phyloP scores from a whole-genome alignment of 1,140 invertebrate species.

The Aradophagus sp. region DNA sequence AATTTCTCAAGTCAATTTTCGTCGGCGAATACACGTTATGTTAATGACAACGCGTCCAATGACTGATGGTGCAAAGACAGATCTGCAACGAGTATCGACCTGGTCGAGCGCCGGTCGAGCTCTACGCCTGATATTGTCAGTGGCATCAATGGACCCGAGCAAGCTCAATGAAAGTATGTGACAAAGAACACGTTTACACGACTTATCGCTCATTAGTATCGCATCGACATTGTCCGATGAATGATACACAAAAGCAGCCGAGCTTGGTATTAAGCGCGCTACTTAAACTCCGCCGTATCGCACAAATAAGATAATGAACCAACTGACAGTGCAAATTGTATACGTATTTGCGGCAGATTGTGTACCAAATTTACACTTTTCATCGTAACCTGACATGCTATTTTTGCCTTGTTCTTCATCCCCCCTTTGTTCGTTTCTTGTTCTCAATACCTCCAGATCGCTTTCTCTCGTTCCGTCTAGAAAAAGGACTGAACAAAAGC shows the following conservation, averaged over 20 bases:
- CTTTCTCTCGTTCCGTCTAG: constrained; percentile 21
- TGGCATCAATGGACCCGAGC: constrained; percentile 30
- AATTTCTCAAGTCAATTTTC: constrained; percentile 28
- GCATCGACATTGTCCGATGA: constrained; percentile 45
- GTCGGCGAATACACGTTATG: constrained; percentile 23
- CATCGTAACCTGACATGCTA: too few species aligned
- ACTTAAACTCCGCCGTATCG: constrained; percentile 1
- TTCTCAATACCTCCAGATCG: constrained; percentile 3
- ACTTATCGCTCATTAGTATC: constrained; percentile 58
- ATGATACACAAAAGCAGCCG: constrained; percentile 35
- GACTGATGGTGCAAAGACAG: constrained; percentile 36
- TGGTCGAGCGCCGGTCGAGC: constrained; percentile 4
- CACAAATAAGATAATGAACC: constrained; percentile 6
- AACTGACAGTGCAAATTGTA: too few species aligned
- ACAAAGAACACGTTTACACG: constrained; percentile 49
- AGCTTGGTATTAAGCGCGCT: constrained; percentile 14
- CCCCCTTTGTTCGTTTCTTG: neutral
- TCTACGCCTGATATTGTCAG: constrained; percentile 31
- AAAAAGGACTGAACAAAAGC: constrained; percentile 18
- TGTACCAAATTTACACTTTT: too few species aligned
- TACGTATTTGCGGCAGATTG: too few species aligned
- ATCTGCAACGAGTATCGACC: constrained; percentile 33
- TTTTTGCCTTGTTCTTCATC: neutral
- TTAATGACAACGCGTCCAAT: constrained; percentile 36
- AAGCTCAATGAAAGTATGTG: constrained; percentile 42